A percentile compares a stretch with the other conserved stretches of the same genome.
Evolutionary conservation across 2,113 vertebrate genomes (phyloP).

Genomic region (Rhadina sibilatrix): DNA sequence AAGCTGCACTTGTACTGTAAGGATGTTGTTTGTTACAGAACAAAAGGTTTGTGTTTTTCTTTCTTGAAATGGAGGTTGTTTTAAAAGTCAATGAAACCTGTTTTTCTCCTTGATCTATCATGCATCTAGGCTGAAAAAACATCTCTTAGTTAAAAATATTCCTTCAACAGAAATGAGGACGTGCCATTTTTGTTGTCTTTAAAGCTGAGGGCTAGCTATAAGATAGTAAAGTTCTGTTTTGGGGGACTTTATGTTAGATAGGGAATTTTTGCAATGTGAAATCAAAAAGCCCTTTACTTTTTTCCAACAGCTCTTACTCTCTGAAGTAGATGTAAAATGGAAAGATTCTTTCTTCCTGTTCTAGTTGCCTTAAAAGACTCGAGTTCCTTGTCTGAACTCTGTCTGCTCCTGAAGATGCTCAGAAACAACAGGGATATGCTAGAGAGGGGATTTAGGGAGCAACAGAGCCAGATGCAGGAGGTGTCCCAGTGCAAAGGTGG

Average conservation of each 20-base stretch:
- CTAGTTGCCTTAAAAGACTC: not conserved
- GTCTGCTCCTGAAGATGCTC: not conserved
- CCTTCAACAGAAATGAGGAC: not conserved
- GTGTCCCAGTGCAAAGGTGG: not conserved
- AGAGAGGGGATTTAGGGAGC: not conserved
- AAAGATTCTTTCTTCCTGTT: not conserved
- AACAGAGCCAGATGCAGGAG: not conserved
- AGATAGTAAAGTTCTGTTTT: not conserved
- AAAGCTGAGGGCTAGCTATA: not conserved
- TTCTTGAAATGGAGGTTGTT: not conserved
- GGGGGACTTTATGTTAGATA: not conserved
- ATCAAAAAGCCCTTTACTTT: not conserved
- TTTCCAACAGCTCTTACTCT: not conserved
- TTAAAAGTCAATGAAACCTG: conserved; percentile 18
- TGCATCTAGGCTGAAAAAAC: conserved; percentile 23
- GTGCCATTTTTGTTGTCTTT: conserved; percentile 1
- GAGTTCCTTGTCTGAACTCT: not conserved
- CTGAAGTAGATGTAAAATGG: not conserved
- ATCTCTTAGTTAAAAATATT: conserved; percentile 36
- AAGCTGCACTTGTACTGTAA: not conserved
- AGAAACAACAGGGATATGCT: not conserved
- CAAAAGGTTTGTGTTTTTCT: not conserved
- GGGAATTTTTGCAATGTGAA: not conserved
- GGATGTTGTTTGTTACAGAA: not conserved
- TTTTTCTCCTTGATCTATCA: conserved; percentile 10